Conservation (phyloP, 2,113 vertebrate species). For the Aix galericulata region DNA sequence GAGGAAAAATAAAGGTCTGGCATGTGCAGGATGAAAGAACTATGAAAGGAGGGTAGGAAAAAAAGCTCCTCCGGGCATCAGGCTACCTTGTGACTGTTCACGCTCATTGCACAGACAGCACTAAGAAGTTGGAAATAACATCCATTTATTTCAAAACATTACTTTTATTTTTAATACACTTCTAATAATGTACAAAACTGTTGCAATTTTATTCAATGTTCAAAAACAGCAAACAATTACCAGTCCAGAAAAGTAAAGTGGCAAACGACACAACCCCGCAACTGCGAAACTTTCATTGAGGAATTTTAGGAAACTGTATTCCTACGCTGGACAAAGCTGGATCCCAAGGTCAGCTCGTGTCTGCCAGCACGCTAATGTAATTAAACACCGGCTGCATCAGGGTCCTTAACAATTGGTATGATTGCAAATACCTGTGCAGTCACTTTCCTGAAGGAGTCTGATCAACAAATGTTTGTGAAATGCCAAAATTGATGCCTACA, state of each 20-base stretch:
- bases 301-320: background rate
- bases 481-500: background rate
- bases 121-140: background rate
- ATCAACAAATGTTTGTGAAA: background rate
- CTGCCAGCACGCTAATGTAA: background rate
- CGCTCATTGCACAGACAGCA: background rate
- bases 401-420: background rate
- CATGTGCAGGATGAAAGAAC: background rate
- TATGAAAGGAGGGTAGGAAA: background rate
- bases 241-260: background rate
- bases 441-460: background rate
- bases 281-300: background rate
- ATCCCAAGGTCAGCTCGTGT: background rate
- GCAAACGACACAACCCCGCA: background rate
- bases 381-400: background rate
- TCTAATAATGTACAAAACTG: background rate
- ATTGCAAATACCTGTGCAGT: background rate
- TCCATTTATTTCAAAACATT: background rate
- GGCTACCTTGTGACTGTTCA: background rate
- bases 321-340: background rate
- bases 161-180: conserved; percentile 34
- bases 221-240: background rate
- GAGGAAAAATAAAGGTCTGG: background rate
- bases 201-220: background rate
- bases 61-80: background rate